These are phyloP conservation scores for Heliconius hewitsoni DNA, from an alignment of 1,140 invertebrate species.

Conservation along the genomic window DNA sequence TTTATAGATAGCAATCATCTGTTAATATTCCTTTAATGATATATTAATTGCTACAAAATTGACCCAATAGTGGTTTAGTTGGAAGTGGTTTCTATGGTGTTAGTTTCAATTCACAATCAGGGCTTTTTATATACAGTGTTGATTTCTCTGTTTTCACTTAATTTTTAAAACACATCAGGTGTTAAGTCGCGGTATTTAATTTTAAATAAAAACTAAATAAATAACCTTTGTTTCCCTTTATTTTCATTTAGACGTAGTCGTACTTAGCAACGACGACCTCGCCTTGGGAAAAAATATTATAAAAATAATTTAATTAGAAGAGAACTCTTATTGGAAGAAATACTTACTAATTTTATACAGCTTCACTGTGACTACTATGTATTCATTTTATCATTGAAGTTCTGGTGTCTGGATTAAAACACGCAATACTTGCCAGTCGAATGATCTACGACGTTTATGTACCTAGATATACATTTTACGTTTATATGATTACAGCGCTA, in stretches of 20 bases:
- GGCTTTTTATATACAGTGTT: no score
- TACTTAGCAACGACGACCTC: no score
- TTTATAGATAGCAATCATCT: background rate
- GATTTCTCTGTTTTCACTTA: no score
- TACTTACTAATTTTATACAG: background rate
- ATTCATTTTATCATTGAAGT: background rate
- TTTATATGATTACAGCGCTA: background rate
- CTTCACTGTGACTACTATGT: background rate
- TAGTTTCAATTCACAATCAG: background rate
- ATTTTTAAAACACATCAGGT: no score
- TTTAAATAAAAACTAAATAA: no score
- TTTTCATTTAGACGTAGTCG: no score
- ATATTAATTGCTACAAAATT: background rate
- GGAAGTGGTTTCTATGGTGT: background rate
- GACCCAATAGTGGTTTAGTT: background rate
- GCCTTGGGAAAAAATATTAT: no score
- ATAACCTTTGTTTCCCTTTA: no score
- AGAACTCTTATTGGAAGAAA: no score
- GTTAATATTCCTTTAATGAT: constrained; percentile 1
- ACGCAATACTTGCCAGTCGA: background rate
- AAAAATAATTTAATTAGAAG: no score
- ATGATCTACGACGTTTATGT: background rate
- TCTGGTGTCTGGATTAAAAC: background rate
- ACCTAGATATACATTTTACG: background rate
- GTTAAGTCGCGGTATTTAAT: no score